Evolutionary conservation across 2,113 vertebrate species (phyloP), one percentile per base, ranked within the genome.

Genomic region (Platysternon megacephalum): DNA sequence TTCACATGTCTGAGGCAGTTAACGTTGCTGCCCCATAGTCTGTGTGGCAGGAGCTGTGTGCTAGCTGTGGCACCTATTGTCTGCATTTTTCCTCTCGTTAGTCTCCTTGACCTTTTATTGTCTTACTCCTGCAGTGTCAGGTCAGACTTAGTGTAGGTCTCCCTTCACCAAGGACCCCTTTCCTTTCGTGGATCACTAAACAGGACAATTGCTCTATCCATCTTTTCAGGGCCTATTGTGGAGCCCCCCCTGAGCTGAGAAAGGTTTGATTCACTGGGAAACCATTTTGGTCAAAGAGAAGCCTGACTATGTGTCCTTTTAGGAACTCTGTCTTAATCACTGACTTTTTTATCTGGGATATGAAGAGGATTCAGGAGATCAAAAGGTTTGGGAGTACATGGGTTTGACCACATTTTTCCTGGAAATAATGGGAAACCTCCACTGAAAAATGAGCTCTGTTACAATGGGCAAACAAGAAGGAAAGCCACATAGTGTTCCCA

Each of bases 141-240:
- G 97, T 98, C 98, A 98, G 97, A 98, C 97, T 97, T 94, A 97
- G 97, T 97, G 97, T 98, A 98, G 98, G 98, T 98, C 98, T 98
- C 95, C 97, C 98, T 97, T 97, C 97, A 97, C 97, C 51, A 88
- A 96, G 96, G 98, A 98, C 98, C 98, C 97, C 98, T 97, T 98
- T 98, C 97, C 98, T 97, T 99, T 99, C 96, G 98, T 97, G 98
- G 98, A 99, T 99, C 99, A 99, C 98, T 98, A 99, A 99, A 98
- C 99, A 98, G 98, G 98, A 99, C 98, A 99, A 98, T 98, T 98
- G 98, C 98, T 98, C 98, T 97, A 99, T 99, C 98, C 98, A 98
- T 99, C 99, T 99, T 98, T 98, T 98, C 98, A 98, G 97, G 97
- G 98, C 82, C 98, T 98, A 98, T 99, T 99, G 98, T 98, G 72